phyloP scores from a whole-genome alignment of 2,888 invertebrate species.

The Dynastes tityus region DNA sequence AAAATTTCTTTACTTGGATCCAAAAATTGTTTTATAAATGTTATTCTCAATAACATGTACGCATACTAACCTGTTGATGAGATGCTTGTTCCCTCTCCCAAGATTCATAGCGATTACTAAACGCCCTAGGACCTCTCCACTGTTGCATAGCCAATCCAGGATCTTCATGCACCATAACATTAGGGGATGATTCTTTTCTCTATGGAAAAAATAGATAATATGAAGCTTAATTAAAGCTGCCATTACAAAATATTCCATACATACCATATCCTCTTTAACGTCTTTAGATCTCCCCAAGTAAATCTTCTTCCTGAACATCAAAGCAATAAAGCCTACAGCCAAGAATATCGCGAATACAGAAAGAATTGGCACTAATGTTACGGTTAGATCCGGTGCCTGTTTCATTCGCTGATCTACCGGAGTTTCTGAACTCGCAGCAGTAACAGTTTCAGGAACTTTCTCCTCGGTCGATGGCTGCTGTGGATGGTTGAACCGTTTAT shows the following conservation, averaged over 20 bases:
- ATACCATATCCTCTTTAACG: slow-evolving; percentile 84
- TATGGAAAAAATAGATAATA: slow-evolving; percentile 66
- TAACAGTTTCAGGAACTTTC: slow-evolving; percentile 23
- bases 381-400: slow-evolving; percentile 73
- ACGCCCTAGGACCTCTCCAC: slow-evolving; percentile 87
- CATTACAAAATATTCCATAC: slow-evolving; percentile 62
- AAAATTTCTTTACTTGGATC: no score
- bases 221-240: slow-evolving; percentile 14
- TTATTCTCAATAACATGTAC: not conserved
- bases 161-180: slow-evolving; percentile 79
- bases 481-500: slow-evolving; percentile 6
- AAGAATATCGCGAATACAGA: slow-evolving; percentile 81
- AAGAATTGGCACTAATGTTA: slow-evolving; percentile 81
- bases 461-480: not conserved
- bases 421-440: slow-evolving; percentile 48
- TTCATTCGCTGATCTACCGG: slow-evolving; percentile 68
- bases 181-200: slow-evolving; percentile 80
- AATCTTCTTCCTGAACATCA: slow-evolving; percentile 82
- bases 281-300: slow-evolving; percentile 78
- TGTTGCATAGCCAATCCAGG: slow-evolving; percentile 81
- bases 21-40: not conserved
- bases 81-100: slow-evolving; percentile 79
- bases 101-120: slow-evolving; percentile 87
- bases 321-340: slow-evolving; percentile 77
- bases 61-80: slow-evolving; percentile 67